Evolutionary conservation across 2,113 vertebrate genomes (phyloP).

Genomic region (Callaeas wilsoni): DNA sequence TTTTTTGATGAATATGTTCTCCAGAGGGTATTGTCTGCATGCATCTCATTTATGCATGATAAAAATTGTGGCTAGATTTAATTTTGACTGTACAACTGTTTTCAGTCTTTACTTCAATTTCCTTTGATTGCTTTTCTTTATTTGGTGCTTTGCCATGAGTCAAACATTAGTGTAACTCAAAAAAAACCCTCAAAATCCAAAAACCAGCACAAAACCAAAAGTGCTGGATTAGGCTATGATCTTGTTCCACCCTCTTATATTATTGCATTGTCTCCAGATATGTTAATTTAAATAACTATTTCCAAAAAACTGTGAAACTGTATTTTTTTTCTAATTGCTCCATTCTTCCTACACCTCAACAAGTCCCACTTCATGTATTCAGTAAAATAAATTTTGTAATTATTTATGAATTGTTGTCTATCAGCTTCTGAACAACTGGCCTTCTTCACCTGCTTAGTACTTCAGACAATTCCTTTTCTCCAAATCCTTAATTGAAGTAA

Average conservation of each 20-base stretch:
- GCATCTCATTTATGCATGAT: not conserved
- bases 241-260: not conserved
- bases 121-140: not conserved
- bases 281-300: not conserved
- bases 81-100: slow-evolving; percentile 13
- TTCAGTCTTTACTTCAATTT: not conserved
- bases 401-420: not conserved
- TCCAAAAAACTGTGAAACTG: not conserved
- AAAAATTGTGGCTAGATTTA: not conserved
- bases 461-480: not conserved
- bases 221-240: not conserved
- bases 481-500: not conserved
- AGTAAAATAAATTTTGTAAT: not conserved
- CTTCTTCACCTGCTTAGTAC: not conserved
- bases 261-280: not conserved
- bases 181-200: too few species aligned
- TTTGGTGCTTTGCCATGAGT: not conserved
- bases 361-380: not conserved
- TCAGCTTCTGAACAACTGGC: not conserved
- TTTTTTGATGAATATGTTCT: slow-evolving; percentile 9
- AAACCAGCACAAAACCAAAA: not conserved
- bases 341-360: not conserved
- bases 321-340: not conserved
- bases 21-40: not conserved
- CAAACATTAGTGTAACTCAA: not conserved